Evolutionary conservation across 2,797 vertebrate species (phyloP), one percentile per base, ranked within the genome.

Genomic region (Phoeniculus purpureus): DNA sequence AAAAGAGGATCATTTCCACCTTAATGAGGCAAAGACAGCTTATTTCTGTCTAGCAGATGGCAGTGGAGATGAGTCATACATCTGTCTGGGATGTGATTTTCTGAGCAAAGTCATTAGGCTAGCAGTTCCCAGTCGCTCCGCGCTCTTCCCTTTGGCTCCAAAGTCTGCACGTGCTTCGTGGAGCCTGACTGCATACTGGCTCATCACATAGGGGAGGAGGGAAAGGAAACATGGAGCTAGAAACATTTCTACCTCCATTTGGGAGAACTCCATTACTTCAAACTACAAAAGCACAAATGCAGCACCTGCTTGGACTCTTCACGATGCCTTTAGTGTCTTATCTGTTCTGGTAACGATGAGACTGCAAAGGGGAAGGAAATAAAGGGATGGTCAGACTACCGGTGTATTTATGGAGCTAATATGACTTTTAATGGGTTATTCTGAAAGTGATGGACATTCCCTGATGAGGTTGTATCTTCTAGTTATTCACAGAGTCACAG

Each of bases 1-100:
- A 81, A 90, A 94, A 93, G 74, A 85, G 81, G 88, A 95, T 94
- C 5, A 58, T 96, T 95, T 96, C 76, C 94, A 81, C 71, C 73
- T 93, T 93, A 95, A 93, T 90, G 77, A 95, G 87, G 55, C 68
- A 94, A 95, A 94, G 80, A 94, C 93, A 84, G 89, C 67, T 96
- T 92, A 94, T 92, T 95, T 83, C 84, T 0, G 6, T 61, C 66
- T 90, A 85, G 32, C 87, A 93, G 94, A 95, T 94, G 94, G 87
- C 75, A 47, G 60, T 89, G 67, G 50, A 67, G 88, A 83, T 91
- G 92, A 94, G 68, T 94, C 92, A 94, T 92, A 58, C 79, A 40
- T 85, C 79, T 96, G 80, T 89, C 75, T 79, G 58, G 68, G 60
- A 87, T 76, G 31, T 40, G 47, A 90, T 80, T 94, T 93, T 88